Evolutionary conservation across 2,888 invertebrate species (phyloP), one percentile per base, ranked within the genome.

Genomic region (Dicyrtomina minuta): DNA sequence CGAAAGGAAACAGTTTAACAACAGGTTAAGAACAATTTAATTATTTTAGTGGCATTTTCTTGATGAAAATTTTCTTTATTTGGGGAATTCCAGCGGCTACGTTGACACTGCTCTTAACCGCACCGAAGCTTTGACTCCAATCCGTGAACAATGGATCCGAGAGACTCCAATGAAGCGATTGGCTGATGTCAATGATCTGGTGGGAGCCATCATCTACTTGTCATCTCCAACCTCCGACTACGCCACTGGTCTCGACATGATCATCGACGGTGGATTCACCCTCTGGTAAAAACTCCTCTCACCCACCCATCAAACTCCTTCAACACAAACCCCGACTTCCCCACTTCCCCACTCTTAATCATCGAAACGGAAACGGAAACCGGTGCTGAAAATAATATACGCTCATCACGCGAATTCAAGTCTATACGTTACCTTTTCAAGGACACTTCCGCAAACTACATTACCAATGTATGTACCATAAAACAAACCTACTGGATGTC

Each of bases 181-280:
- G 13, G 75, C 73, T 24, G 74, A 76, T 55, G 75, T 74, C 15
- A 70, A 76, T 4, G 78, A 78, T 53, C 68, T 77, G 10, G 70
- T 74, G 12, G 78, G 78, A 62, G 77, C 73, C 41, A 71, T 74
- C 15, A 49, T 78, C 17, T 78, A 75, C 51, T 65, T 78, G 70
- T 75, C 78, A 39, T 77, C 77, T 3, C 70, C 74, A 4, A 39
- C 74, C 8, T 72, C 78, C 10, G 68, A 68, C 33, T 78, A 74
- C 55, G 75, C 70, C 10, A 78, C 76, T 33, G 78, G 78, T 10
- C 73, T 60, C 39, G 75, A 78, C 44, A 46, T 77, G 56, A 72
- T 77, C 49, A 72, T 77, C 43, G 77, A 77, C 61, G 77, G 77
- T 51, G 77, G 77, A 43, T 72, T 72, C 41, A 70, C 74, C 1